These are phyloP conservation scores for Meles meles DNA, from an alignment of 2,113 vertebrate genomes.

Conservation along the genomic window DNA sequence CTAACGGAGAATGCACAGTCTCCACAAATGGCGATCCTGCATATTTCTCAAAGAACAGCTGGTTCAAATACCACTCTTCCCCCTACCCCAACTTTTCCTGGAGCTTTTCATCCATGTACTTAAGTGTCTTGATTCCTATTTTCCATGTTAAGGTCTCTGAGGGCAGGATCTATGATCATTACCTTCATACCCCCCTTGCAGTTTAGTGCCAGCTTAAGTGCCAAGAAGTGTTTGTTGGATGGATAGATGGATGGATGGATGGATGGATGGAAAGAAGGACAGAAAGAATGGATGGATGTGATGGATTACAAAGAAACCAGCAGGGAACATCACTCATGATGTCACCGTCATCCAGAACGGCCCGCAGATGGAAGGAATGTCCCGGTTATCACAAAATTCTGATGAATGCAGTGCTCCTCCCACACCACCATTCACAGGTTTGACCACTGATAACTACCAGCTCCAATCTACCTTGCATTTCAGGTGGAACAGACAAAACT, in stretches of 20 bases:
- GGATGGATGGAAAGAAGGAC: background rate
- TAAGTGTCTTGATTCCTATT: background rate
- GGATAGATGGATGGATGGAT: background rate
- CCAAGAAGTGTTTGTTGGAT: background rate
- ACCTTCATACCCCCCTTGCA: background rate
- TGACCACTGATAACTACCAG: background rate
- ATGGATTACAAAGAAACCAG: constrained; percentile 20
- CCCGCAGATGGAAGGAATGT: constrained; percentile 3
- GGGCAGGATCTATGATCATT: background rate
- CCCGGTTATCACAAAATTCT: background rate
- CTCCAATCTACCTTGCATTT: constrained; percentile 7
- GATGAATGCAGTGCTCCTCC: background rate
- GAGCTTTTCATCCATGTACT: background rate
- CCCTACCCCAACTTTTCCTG: background rate
- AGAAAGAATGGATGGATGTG: background rate
- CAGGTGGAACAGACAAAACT: background rate
- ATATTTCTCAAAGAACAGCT: constrained; percentile 6
- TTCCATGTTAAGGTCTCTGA: background rate
- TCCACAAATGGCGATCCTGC: background rate
- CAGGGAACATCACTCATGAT: background rate
- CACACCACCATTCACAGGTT: background rate
- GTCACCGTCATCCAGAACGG: background rate
- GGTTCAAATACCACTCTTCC: background rate
- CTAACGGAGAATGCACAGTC: background rate
- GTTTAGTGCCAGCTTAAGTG: background rate